A percentile compares a stretch with the other conserved stretches of the same genome.
Conservation (phyloP, 1,140 invertebrate species). For the Macrocentrus cingulum region DNA sequence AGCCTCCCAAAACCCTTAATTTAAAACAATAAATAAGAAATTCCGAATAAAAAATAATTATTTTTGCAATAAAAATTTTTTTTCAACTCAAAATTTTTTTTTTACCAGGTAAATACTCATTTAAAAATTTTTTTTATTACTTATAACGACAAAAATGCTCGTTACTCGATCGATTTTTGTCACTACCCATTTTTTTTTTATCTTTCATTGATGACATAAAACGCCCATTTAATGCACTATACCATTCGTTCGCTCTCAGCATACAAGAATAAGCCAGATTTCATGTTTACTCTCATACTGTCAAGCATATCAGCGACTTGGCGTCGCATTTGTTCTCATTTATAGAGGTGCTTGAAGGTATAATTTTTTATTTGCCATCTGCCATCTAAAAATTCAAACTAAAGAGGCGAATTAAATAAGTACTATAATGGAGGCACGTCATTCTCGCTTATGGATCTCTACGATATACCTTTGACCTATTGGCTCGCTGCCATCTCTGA, state of each 20-base stretch:
- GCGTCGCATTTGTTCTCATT: background rate
- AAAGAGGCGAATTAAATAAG: no score
- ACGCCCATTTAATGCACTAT: background rate
- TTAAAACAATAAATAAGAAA: no score
- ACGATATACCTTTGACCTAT: background rate
- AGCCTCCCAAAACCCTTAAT: no score
- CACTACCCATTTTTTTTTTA: background rate
- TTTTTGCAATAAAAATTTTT: background rate
- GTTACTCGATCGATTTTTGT: background rate
- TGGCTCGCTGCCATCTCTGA: slow-evolving; percentile 16
- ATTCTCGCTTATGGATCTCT: slow-evolving; percentile 7
- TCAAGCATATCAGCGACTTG: background rate
- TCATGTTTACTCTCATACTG: background rate
- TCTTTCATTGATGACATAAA: background rate
- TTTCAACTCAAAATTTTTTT: no score
- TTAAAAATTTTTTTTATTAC: no score
- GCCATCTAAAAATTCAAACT: no score
- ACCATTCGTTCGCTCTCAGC: slow-evolving; percentile 26
- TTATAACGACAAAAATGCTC: no score
- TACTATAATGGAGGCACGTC: background rate
- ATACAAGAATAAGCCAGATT: slow-evolving; percentile 7
- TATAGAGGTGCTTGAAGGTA: background rate
- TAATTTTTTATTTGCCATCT: no score
- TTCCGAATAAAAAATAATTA: no score
- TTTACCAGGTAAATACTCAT: no score